Conservation (phyloP, 1,140 invertebrate genomes). For the Cydia amplana region DNA sequence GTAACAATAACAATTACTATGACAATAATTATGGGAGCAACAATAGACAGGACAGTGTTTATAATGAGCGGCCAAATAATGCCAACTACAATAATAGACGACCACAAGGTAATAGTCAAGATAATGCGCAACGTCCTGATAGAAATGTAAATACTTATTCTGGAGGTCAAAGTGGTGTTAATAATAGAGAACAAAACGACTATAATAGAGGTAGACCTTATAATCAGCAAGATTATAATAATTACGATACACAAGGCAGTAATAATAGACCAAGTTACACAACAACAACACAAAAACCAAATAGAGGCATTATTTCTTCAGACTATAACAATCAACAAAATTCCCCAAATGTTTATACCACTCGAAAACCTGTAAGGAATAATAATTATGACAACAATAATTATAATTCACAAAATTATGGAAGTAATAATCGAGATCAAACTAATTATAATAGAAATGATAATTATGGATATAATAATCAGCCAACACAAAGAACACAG, state of each 20-base stretch:
- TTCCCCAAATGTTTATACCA: not conserved
- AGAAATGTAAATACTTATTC: conserved; percentile 16
- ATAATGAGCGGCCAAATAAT: not conserved
- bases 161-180: not conserved
- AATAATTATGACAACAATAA: not conserved
- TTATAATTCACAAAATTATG: conserved; percentile 17
- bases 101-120: not conserved
- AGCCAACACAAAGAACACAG: not conserved
- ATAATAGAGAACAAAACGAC: not conserved
- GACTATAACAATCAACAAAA: not conserved
- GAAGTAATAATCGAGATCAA: conserved; percentile 8
- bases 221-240: not conserved
- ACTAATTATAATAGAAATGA: conserved; percentile 15
- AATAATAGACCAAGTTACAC: not conserved
- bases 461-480: conserved; percentile 21
- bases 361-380: not conserved
- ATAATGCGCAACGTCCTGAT: not conserved
- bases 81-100: conserved; percentile 7
- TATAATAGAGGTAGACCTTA: not conserved
- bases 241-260: not conserved
- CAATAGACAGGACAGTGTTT: not conserved
- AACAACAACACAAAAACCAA: conserved; percentile 9
- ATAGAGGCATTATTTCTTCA: not conserved
- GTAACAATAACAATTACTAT: not conserved
- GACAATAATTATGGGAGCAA: not conserved